These are phyloP conservation scores for Drosophila percnosoma DNA, from an alignment of 2,888 invertebrate genomes.

Conservation along the genomic window DNA sequence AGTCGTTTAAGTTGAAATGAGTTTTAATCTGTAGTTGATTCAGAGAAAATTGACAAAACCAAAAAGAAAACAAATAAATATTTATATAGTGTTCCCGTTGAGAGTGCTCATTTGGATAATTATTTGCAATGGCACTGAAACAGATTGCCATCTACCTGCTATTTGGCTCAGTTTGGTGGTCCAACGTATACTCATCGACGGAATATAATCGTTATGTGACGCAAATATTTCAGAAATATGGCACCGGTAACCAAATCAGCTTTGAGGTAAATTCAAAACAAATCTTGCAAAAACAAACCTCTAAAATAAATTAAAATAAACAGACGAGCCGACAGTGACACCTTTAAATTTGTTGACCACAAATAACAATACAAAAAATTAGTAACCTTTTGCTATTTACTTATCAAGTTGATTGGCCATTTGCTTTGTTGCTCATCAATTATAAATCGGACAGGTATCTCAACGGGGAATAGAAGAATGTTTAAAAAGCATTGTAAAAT, in stretches of 20 bases:
- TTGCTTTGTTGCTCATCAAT: constrained; percentile 9
- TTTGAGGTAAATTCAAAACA: constrained; percentile 81
- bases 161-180: constrained; percentile 19
- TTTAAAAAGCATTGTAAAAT: constrained; percentile 39
- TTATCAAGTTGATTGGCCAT: constrained; percentile 10
- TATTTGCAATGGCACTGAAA: constrained; percentile 51
- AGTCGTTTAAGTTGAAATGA: constrained; percentile 45
- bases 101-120: constrained; percentile 20
- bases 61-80: constrained; percentile 1
- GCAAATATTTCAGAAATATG: constrained; percentile 84
- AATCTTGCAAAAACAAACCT: background rate
- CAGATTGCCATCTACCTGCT: constrained; percentile 31
- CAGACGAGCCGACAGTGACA: constrained; percentile 15
- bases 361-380: constrained; percentile 47
- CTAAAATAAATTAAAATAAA: constrained; percentile 1
- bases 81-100: constrained; percentile 4
- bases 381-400: constrained; percentile 39
- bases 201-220: constrained; percentile 84
- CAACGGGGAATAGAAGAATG: background rate
- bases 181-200: constrained; percentile 58
- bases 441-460: constrained; percentile 18
- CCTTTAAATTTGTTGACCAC: constrained; percentile 5
- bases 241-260: constrained; percentile 82
- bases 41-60: constrained; percentile 20
- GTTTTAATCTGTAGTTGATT: constrained; percentile 18